Conservation (phyloP, 2,888 invertebrate genomes). For the Torymus tubicola region DNA sequence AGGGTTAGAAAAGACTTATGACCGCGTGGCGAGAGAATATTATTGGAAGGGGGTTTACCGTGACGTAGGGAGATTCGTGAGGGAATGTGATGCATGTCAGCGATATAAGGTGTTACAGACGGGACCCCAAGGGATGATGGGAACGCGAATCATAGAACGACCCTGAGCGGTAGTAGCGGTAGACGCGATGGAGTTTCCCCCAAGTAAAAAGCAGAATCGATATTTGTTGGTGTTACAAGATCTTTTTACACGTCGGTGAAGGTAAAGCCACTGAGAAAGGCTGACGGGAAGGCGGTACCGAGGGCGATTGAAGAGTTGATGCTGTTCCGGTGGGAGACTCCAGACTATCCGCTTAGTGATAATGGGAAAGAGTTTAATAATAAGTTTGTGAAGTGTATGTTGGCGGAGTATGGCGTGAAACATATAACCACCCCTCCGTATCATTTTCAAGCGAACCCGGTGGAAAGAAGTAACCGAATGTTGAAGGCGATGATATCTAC, state of each 20-base stretch:
- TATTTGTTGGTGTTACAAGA: slow-evolving; percentile 32
- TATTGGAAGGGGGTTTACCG: slow-evolving; percentile 28
- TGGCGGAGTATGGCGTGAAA: too few species aligned
- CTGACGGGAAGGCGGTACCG: not conserved
- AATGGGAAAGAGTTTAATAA: too few species aligned
- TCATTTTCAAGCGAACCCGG: not conserved
- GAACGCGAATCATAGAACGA: not conserved
- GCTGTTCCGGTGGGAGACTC: slow-evolving; percentile 5
- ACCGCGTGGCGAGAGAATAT: not conserved
- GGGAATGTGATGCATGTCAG: slow-evolving; percentile 17
- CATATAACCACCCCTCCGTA: too few species aligned
- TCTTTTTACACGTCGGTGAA: slow-evolving; percentile 20
- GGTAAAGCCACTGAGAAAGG: not conserved
- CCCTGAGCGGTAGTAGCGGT: slow-evolving; percentile 12
- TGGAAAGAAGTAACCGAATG: not conserved
- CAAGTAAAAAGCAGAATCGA: not conserved
- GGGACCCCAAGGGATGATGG: slow-evolving; percentile 20
- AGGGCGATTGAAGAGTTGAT: slow-evolving; percentile 23
- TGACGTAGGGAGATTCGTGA: not conserved
- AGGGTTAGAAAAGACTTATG: too few species aligned
- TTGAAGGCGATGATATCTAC: slow-evolving; percentile 30
- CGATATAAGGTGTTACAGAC: slow-evolving; percentile 1
- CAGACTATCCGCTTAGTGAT: not conserved
- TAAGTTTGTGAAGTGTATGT: too few species aligned
- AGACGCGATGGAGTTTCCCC: not conserved